These are phyloP conservation scores for Mormyrops boulengeri DNA, from an alignment of 2,797 vertebrate species.

Conservation along the genomic window DNA sequence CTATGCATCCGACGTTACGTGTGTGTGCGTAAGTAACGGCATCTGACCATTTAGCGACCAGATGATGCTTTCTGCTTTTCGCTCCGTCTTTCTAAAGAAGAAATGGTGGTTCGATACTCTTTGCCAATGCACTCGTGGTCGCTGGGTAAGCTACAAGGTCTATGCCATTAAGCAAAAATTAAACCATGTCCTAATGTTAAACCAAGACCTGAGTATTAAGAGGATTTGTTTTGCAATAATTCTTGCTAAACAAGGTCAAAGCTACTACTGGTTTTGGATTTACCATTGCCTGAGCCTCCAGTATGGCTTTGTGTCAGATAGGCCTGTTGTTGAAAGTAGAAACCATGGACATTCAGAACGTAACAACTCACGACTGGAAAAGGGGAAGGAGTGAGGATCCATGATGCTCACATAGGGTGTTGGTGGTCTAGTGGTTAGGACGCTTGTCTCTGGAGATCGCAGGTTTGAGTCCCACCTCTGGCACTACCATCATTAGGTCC, in stretches of 20 bases:
- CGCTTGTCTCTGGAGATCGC: too few species aligned
- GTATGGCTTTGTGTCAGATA: not conserved
- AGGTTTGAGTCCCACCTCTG: too few species aligned
- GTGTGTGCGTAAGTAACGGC: slow-evolving; percentile 28
- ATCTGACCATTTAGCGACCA: slow-evolving; percentile 40
- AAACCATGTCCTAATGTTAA: not conserved
- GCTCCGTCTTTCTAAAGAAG: not conserved
- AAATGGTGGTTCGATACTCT: not conserved
- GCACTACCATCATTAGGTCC: too few species aligned
- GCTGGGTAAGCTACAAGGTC: not conserved
- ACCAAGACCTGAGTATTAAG: not conserved
- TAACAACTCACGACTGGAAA: not conserved
- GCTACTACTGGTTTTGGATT: not conserved
- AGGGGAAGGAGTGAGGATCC: not conserved
- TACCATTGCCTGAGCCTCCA: not conserved
- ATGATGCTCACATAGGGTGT: not conserved
- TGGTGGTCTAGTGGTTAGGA: too few species aligned
- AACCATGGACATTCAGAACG: not conserved
- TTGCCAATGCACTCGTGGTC: not conserved
- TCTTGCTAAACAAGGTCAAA: not conserved
- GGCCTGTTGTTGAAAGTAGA: not conserved
- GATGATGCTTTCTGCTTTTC: slow-evolving; percentile 35
- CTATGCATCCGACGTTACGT: slow-evolving; percentile 29
- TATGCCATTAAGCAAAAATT: not conserved
- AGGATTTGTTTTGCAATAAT: not conserved